phyloP scores from a whole-genome alignment of 2,888 invertebrate genomes.

The Caenorhabditis panamensis region DNA sequence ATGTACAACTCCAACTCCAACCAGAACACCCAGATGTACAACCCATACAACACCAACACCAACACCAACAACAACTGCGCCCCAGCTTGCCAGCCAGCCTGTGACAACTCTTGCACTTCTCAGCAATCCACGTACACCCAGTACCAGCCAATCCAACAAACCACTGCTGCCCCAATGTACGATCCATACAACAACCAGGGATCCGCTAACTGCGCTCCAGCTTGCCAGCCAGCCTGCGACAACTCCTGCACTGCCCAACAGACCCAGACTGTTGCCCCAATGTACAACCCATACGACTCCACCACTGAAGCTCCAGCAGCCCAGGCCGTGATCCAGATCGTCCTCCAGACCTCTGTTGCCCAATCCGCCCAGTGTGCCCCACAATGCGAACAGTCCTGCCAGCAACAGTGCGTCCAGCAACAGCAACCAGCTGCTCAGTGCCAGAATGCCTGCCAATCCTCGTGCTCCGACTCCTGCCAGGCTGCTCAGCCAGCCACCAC shows the following conservation, averaged over 20 bases:
- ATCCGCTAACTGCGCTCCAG: slow-evolving; percentile 43
- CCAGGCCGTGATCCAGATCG: slow-evolving; percentile 55
- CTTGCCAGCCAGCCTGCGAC: slow-evolving; percentile 65
- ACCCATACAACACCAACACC: slow-evolving; percentile 54
- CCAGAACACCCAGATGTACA: slow-evolving; percentile 38
- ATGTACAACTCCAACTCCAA: slow-evolving; percentile 43
- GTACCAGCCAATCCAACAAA: slow-evolving; percentile 39
- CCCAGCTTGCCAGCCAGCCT: slow-evolving; percentile 64
- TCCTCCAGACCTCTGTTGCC: slow-evolving; percentile 65
- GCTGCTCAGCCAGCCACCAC: slow-evolving; percentile 64
- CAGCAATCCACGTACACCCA: slow-evolving; percentile 50
- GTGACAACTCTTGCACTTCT: slow-evolving; percentile 55
- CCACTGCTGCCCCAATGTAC: slow-evolving; percentile 59
- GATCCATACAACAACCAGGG: slow-evolving; percentile 57
- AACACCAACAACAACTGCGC: slow-evolving; percentile 33
- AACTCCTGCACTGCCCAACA: slow-evolving; percentile 52
- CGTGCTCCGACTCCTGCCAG: slow-evolving; percentile 65
- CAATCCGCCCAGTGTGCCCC: slow-evolving; percentile 67
- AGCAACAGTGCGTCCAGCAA: slow-evolving; percentile 68
- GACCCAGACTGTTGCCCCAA: slow-evolving; percentile 45
- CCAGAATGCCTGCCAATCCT: slow-evolving; percentile 66
- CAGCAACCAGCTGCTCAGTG: slow-evolving; percentile 67
- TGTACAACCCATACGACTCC: slow-evolving; percentile 57
- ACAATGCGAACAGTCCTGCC: slow-evolving; percentile 69
- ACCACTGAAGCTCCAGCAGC: slow-evolving; percentile 46